Evolutionary conservation across 92 coral and sea anemone species (phyloP), one percentile per base, ranked within the genome.

Genomic region (Palythoa caribaeorum): DNA sequence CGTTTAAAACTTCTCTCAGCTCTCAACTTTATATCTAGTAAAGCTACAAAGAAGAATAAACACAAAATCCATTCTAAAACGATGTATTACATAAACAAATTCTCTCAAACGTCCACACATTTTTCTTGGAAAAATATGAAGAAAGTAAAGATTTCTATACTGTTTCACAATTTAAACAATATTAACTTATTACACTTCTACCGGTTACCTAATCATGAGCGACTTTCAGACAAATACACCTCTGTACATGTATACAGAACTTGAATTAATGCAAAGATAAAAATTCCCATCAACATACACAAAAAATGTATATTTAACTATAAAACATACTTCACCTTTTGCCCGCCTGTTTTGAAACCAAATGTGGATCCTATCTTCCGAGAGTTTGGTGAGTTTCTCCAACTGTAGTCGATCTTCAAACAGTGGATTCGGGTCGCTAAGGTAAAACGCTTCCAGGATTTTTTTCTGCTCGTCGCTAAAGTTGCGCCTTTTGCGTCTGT

Each of bases 311-410:
- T 19, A 10, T 68, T 19, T 14, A 59, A 17, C 16, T 9, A 0
- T 12, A 66, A 28, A 70, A 35, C 16, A 70, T 10, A 35, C 57
- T 6, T 21, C 12, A 81, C 86, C 86, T 63, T 81, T 81, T 19
- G 86, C 86, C 28, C 86, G 86, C 65, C 86, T 81, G 75, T 81
- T 81, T 66, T 81, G 86, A 66, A 81, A 81, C 86, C 86, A 81
- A 14, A 63, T 81, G 20, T 81, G 86, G 65, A 81, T 81, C 28
- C 76, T 66, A 28, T 81, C 86, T 65, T 81, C 86, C 38, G 86
- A 81, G 47, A 81, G 76, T 36, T 81, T 81, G 57, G 86, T 81
- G 6, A 66, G 75, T 66, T 66, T 81, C 36, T 81, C 86, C 21
- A 81, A 57, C 60, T 66, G 59, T 0, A 81, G 37, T 71, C 86